These are phyloP conservation scores for Acanthurus lineatus DNA, from an alignment of 2,797 vertebrate genomes.

Conservation along the genomic window DNA sequence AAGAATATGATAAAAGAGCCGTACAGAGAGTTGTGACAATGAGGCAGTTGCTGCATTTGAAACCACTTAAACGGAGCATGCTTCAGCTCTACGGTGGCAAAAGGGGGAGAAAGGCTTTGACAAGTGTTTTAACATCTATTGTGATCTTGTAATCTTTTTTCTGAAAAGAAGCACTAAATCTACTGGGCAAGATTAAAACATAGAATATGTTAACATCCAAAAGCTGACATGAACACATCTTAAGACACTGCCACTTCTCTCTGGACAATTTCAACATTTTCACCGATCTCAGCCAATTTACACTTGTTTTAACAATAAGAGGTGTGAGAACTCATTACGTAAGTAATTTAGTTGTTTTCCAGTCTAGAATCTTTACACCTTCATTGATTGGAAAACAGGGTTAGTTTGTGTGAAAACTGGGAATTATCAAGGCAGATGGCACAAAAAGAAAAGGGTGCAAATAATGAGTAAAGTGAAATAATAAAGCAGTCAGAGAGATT, in stretches of 20 bases:
- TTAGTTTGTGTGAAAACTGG: slow-evolving; percentile 43
- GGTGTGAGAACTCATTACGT: slow-evolving; percentile 36
- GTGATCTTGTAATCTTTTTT: neutral
- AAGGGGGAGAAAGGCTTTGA: neutral
- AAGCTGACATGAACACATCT: neutral
- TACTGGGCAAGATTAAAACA: slow-evolving; percentile 5
- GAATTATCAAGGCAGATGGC: slow-evolving; percentile 39
- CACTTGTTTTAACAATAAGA: slow-evolving; percentile 41
- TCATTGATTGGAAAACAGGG: slow-evolving; percentile 37
- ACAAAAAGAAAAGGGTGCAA: slow-evolving; percentile 36
- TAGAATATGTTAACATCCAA: neutral
- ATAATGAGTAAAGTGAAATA: slow-evolving; percentile 23
- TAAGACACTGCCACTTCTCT: slow-evolving; percentile 3
- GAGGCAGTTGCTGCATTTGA: slow-evolving; percentile 23
- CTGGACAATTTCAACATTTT: slow-evolving; percentile 13
- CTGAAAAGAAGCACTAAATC: slow-evolving; percentile 9
- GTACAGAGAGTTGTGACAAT: slow-evolving; percentile 7
- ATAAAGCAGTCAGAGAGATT: slow-evolving; percentile 2
- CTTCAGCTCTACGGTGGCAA: neutral
- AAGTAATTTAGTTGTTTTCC: slow-evolving; percentile 18
- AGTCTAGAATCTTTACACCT: slow-evolving; percentile 35
- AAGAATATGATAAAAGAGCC: slow-evolving; percentile 25
- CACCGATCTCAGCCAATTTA: slow-evolving; percentile 34
- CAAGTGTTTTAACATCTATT: neutral
- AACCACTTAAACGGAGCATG: slow-evolving; percentile 30